Base-by-base conservation (phyloP, 2,113 vertebrate genomes). In the Dicerorhinus sumatrensis region DNA sequence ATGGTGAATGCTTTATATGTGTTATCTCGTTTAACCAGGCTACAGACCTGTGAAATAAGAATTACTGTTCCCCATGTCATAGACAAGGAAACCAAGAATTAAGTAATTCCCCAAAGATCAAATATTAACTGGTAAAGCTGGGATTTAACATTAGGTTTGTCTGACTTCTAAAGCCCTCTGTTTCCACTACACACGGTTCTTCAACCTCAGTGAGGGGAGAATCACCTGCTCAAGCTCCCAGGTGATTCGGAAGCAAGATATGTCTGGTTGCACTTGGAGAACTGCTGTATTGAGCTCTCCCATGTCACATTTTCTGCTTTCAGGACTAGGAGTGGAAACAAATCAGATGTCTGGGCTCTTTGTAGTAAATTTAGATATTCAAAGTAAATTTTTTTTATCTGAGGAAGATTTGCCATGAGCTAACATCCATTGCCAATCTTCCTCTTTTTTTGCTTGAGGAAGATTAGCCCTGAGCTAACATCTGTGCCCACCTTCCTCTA, bases 341-440 rank as follows among this genome's bases (percentile, higher is more conserved):
- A 73, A 87, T 84, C 72, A 67, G 81, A 67, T 80, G 63, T 46
- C 70, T 48, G 76, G 42, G 56, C 69, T 81, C 48, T 85, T 80
- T 69, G 39, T 84, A 95, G 70, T 88, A 85, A 81, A 93, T 93
- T 63, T 79, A 85, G 76, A 97, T 87, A 91, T 79, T 94, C 62
- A 63, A 97, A 77, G 67, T 85, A 93, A 95, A 80, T 76, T 65
- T 73, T 94, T 83, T 94, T 83, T 42, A 42, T 42, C 42, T 48
- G 48, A 48, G 48, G 48, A 48, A 48, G 48, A 48, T 48, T 48
- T 10, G 8, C 48, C 48, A 9, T 48, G 48, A 48, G 48, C 48
- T 48, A 48, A 48, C 48, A 48, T 48, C 48, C 48, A 10, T 48
- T 48, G 48, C 48, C 48, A 48, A 48, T 48, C 48, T 11, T 48